Evolutionary conservation across 2,113 vertebrate species (phyloP).

Genomic region (Bufo gargarizans): DNA sequence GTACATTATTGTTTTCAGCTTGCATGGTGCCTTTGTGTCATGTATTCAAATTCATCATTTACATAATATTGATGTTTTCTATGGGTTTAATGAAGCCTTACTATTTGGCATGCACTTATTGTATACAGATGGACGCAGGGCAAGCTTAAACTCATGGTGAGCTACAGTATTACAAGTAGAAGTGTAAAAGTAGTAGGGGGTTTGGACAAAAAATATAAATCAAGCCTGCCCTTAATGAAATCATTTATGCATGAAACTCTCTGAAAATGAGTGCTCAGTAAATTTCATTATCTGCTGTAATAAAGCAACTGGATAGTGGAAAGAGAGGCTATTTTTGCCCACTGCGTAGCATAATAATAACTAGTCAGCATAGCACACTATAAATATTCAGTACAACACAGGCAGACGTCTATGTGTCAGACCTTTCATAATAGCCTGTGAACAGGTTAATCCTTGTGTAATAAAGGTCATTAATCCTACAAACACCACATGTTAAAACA

Average conservation of each 20-base stretch:
- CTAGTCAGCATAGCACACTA: not conserved
- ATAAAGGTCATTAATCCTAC: conserved; percentile 4
- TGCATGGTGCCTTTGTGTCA: not conserved
- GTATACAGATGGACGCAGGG: not conserved
- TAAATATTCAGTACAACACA: too few species aligned
- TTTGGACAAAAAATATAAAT: not conserved
- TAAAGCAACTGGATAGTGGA: not conserved
- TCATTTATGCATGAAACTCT: not conserved
- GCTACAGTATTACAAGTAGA: not conserved
- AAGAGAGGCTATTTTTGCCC: not conserved
- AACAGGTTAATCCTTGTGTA: conserved; percentile 3
- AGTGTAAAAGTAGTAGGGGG: not conserved
- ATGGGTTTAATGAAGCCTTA: not conserved
- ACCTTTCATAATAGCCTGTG: not conserved
- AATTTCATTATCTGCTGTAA: not conserved
- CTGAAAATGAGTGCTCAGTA: not conserved
- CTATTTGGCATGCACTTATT: not conserved
- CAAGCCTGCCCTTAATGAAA: not conserved
- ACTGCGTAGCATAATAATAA: not conserved
- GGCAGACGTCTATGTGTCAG: not conserved
- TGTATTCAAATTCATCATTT: not conserved
- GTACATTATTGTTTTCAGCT: not conserved
- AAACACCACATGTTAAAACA: conserved; percentile 26
- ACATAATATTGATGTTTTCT: not conserved
- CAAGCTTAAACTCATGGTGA: not conserved